Evolutionary conservation across 1,140 invertebrate genomes (phyloP).

Genomic region (Orchesella cincta): DNA sequence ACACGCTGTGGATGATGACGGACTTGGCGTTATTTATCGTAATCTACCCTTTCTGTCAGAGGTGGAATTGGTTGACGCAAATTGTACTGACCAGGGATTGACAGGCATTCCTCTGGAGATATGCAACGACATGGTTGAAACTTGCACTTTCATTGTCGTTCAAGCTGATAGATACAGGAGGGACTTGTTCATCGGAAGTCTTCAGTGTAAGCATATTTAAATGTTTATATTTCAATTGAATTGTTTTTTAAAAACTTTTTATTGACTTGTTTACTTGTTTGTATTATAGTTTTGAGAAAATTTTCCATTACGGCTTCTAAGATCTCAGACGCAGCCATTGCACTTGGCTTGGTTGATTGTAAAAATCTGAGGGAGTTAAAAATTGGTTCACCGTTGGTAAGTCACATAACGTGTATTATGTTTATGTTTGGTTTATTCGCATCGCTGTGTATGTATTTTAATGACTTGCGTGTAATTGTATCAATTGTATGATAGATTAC

Average conservation of each 20-base stretch:
- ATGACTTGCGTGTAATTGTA: background rate
- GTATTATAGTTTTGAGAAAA: slow-evolving; percentile 16
- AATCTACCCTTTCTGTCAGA: slow-evolving; percentile 35
- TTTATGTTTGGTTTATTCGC: too few species aligned
- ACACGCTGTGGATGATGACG: slow-evolving; percentile 28
- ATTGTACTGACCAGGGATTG: slow-evolving; percentile 29
- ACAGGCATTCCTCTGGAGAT: slow-evolving; percentile 32
- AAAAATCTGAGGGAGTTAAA: slow-evolving; percentile 5
- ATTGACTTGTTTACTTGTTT: background rate
- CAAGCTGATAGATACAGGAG: slow-evolving; percentile 35
- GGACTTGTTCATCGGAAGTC: slow-evolving; percentile 35
- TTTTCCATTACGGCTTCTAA: slow-evolving; percentile 3
- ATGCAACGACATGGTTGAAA: slow-evolving; percentile 36
- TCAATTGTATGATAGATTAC: slow-evolving; percentile 21
- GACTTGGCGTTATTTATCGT: slow-evolving; percentile 34
- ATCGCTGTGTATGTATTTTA: too few species aligned
- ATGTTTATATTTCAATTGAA: background rate
- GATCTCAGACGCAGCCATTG: slow-evolving; percentile 29
- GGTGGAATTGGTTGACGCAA: slow-evolving; percentile 9
- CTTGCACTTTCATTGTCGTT: slow-evolving; percentile 27
- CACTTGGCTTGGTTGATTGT: slow-evolving; percentile 28
- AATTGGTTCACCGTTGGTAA: slow-evolving; percentile 18
- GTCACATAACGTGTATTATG: too few species aligned
- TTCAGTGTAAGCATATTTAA: slow-evolving; percentile 21
- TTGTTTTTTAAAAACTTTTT: background rate